Evolutionary conservation across 2,888 invertebrate genomes (phyloP), one percentile per base, ranked within the genome.

Genomic region (Nomada fucata): DNA sequence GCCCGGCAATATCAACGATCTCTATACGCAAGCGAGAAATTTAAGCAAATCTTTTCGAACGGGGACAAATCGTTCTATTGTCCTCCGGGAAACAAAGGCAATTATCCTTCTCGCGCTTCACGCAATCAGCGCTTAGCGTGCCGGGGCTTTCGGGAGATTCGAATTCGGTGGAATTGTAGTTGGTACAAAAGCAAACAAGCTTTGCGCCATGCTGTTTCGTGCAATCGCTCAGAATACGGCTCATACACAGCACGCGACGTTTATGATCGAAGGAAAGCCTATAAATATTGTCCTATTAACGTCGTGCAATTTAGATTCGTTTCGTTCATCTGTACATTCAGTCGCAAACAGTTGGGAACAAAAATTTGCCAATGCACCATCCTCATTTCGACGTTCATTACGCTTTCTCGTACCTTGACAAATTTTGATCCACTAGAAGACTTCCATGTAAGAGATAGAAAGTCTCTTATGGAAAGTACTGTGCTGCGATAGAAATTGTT

Each of bases 81-180:
- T 60, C 20, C 13, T 20, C 2, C 1, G 47, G n/a, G 59, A 15
- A 47, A 20, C 50, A 60, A 59, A 36, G 20, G 15, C 59, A 60
- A 70, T 60, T 70, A 47, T 55, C 68, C 23, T 15, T 60, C 64
- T 64, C 29, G 60, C 47, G 44, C 7, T 69, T 57, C 29, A 26
- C 4, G 26, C 64, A 50, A 26, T 59, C 13, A 50, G 29, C 26
- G 29, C 29, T 70, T 47, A 36, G 59, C 47, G n/a, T 29, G 29
- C 11, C 50, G 3, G 18, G 42, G 68, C 36, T 68, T 60, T 59
- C 53, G 20, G 50, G 70, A 50, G 70, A 70, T 60, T n/a, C 15
- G 36, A 42, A 63, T 71, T 42, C 36, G 20, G 42, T 23, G 13
- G 9, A 64, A 63, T 53, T 64, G 26, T 11, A 64, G n/a, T 10